Evolutionary conservation across 2,113 vertebrate genomes (phyloP).

Genomic region (Myocastor coypus): DNA sequence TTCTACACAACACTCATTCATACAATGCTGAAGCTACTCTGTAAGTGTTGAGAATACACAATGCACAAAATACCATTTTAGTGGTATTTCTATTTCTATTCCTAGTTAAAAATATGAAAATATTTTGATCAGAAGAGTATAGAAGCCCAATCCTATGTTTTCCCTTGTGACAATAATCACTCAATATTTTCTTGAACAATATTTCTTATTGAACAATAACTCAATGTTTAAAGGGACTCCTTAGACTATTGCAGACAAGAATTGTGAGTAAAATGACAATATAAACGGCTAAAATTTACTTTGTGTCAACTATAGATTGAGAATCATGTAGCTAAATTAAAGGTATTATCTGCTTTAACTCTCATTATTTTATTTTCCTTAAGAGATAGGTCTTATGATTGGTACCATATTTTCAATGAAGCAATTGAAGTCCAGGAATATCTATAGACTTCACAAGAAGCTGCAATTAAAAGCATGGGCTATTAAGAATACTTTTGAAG

Average conservation of each 20-base stretch:
- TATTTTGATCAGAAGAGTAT: not conserved
- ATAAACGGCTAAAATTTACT: conserved; percentile 4
- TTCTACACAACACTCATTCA: not conserved
- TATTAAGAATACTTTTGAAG: not conserved
- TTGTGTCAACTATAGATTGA: not conserved
- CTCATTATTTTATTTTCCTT: not conserved
- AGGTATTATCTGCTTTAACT: conserved; percentile 12
- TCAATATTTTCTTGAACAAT: not conserved
- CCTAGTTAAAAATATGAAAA: not conserved
- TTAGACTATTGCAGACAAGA: not conserved
- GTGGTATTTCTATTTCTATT: not conserved
- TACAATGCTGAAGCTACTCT: not conserved
- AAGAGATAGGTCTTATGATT: not conserved
- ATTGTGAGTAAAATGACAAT: not conserved
- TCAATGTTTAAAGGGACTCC: not conserved
- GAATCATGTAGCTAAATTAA: not conserved
- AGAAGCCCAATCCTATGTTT: not conserved
- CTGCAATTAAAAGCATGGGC: not conserved
- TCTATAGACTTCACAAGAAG: not conserved
- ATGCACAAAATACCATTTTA: not conserved
- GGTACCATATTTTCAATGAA: not conserved
- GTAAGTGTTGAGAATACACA: not conserved
- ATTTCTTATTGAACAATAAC: not conserved
- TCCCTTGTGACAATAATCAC: not conserved
- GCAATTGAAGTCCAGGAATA: not conserved